Percentiles rank a stretch among this genome's conserved stretches.
These are phyloP conservation scores for Ammodytes marinus DNA, from an alignment of 2,113 vertebrate genomes.

Conservation along the genomic window DNA sequence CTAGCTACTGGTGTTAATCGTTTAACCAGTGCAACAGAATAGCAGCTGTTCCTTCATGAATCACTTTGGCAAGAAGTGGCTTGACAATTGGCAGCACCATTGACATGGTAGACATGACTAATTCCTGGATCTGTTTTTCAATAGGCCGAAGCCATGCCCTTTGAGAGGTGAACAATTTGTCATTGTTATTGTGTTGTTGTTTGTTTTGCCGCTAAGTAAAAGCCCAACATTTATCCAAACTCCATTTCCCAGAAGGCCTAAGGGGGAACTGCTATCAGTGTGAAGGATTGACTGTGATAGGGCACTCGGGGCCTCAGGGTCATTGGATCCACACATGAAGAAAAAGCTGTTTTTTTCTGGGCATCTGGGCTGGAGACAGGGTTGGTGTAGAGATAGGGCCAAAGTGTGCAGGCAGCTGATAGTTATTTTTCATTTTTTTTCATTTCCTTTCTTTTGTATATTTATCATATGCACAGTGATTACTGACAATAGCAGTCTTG, in stretches of 20 bases:
- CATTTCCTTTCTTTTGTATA: no score
- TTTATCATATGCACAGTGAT: no score
- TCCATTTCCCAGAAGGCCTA: conserved; percentile 49
- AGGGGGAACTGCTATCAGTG: conserved; percentile 30
- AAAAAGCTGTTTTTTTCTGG: conserved; percentile 51
- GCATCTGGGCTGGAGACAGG: conserved; percentile 27
- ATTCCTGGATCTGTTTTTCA: conserved; percentile 71
- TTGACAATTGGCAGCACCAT: conserved; percentile 60
- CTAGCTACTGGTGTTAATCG: conserved; percentile 30
- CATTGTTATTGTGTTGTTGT: conserved; percentile 24
- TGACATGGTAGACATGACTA: conserved; percentile 63
- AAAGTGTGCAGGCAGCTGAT: conserved; percentile 48
- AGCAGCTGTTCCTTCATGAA: conserved; percentile 55
- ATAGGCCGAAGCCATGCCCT: conserved; percentile 59
- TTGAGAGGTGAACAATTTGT: conserved; percentile 54
- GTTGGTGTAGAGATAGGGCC: conserved; percentile 18
- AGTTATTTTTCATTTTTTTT: not conserved
- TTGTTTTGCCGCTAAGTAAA: conserved; percentile 13
- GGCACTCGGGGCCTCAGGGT: conserved; percentile 46
- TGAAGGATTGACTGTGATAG: conserved; percentile 66
- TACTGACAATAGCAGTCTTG: no score
- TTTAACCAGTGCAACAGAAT: conserved; percentile 31
- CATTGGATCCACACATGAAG: conserved; percentile 43
- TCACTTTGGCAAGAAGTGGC: conserved; percentile 56
- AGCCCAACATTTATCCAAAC: conserved; percentile 58